phyloP scores from a whole-genome alignment of 30 jellyfish, hydroid and myxozoan genomes.

The Aurelia sp. region DNA sequence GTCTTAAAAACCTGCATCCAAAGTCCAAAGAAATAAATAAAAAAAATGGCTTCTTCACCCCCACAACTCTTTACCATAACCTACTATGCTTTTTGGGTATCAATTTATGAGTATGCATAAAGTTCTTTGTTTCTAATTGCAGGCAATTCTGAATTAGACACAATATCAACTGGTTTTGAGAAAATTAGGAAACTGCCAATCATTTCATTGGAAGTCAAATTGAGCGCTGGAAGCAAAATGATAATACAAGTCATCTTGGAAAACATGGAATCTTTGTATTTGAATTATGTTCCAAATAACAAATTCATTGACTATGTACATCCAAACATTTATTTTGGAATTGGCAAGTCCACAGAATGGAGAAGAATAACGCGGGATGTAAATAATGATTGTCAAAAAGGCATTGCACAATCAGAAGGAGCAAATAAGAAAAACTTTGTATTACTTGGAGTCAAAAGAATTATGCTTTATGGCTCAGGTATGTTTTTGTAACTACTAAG shows the following conservation, averaged over 20 bases:
- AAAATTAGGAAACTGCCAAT: not conserved
- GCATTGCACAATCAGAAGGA: conserved; percentile 36
- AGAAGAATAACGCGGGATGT: conserved; percentile 67
- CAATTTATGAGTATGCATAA: no score
- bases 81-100: no score
- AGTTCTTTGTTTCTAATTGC: not conserved
- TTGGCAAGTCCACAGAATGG: conserved; percentile 46
- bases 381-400: conserved; percentile 71
- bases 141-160: not conserved
- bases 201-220: conserved; percentile 30
- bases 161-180: not conserved
- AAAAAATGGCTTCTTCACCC: no score
- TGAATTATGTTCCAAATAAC: conserved; percentile 11
- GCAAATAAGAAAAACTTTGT: not conserved
- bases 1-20: no score
- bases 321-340: conserved; percentile 30
- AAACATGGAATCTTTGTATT: not conserved
- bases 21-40: no score
- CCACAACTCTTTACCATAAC: no score
- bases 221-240: conserved; percentile 14
- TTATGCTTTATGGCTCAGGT: conserved; percentile 34
- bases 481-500: not conserved
- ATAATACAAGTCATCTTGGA: conserved; percentile 29
- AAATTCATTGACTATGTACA: not conserved
- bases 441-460: not conserved